phyloP scores from a whole-genome alignment of 2,113 vertebrate species.

The Catharus fuscescens region DNA sequence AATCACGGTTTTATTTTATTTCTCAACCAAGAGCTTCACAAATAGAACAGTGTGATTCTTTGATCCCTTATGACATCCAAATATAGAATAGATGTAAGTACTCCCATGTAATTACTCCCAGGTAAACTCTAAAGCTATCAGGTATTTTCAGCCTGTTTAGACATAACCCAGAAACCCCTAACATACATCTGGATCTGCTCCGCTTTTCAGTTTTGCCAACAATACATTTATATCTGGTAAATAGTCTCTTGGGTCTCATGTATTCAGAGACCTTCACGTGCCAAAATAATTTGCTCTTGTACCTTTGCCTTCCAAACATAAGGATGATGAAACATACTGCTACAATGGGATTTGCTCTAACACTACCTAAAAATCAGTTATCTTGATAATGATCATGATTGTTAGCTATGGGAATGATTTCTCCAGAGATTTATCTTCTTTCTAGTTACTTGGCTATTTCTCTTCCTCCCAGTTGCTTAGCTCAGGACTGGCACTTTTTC shows the following conservation, averaged over 20 bases:
- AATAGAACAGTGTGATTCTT: background rate
- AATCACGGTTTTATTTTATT: background rate
- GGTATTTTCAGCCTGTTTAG: background rate
- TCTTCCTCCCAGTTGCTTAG: background rate
- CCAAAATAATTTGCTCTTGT: constrained; percentile 1
- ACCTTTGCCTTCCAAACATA: constrained; percentile 11
- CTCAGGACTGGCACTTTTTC: background rate
- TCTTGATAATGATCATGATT: background rate
- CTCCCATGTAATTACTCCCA: background rate
- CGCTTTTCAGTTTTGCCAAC: background rate
- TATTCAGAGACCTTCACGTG: background rate
- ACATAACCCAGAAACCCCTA: background rate
- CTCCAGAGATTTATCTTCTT: background rate
- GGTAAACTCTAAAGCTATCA: background rate
- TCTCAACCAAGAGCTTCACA: background rate
- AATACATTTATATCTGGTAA: background rate
- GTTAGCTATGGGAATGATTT: background rate
- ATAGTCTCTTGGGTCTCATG: background rate
- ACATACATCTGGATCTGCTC: constrained; percentile 15
- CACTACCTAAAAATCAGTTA: background rate
- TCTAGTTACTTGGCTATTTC: background rate
- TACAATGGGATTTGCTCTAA: background rate
- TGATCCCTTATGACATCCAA: background rate
- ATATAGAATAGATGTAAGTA: background rate
- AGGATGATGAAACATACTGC: background rate